A percentile compares a stretch with the other conserved stretches of the same genome.
Conservation (phyloP, 2,797 vertebrate genomes). For the Gallirallus australis region DNA sequence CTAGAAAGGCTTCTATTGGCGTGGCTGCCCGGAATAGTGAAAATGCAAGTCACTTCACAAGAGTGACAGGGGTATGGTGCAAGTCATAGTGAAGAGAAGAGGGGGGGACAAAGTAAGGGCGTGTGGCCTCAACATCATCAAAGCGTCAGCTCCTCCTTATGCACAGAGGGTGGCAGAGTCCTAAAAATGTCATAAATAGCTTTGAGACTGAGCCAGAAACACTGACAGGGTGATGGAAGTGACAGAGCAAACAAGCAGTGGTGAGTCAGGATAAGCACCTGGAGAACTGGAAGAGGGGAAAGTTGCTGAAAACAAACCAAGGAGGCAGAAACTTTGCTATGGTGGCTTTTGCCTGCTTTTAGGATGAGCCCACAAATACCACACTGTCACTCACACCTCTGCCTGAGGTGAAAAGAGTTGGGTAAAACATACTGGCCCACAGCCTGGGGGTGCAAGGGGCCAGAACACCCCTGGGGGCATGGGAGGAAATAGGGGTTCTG, state of each 20-base stretch:
- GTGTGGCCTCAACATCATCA: background rate
- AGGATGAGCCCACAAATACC: background rate
- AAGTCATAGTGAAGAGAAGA: background rate
- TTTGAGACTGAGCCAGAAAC: background rate
- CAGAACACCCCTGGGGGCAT: background rate
- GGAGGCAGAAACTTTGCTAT: background rate
- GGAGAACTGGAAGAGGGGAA: background rate
- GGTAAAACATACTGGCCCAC: background rate
- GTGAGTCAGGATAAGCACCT: background rate
- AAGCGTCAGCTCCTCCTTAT: background rate
- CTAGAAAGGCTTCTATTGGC: background rate
- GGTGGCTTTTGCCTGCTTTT: background rate
- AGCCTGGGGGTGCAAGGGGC: background rate
- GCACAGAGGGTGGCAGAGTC: background rate
- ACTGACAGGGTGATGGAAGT: background rate
- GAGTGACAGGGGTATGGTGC: background rate
- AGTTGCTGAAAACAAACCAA: background rate
- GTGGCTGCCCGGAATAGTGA: background rate
- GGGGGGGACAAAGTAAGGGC: background rate
- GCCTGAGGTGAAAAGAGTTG: background rate
- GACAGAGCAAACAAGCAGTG: background rate
- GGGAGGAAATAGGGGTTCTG: background rate
- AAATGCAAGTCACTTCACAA: background rate
- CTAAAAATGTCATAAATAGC: background rate
- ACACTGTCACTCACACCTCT: background rate